A percentile compares a stretch with the other conserved stretches of the same genome.
These are phyloP conservation scores for Leucophenga montana DNA, from an alignment of 2,888 invertebrate genomes.

Conservation along the genomic window DNA sequence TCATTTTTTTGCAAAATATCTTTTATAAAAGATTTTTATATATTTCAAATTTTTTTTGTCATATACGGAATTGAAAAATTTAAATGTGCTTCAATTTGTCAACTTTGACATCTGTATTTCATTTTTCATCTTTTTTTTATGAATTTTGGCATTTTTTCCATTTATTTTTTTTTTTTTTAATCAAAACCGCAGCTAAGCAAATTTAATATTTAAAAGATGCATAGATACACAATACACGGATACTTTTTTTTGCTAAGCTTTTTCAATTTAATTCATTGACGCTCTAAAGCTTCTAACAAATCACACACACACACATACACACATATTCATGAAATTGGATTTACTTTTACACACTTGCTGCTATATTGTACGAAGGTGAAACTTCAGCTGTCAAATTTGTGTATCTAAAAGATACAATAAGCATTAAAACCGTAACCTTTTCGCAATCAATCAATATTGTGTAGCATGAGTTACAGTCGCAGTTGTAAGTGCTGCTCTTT, in stretches of 20 bases:
- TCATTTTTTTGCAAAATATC: not conserved
- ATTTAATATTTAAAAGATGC: not conserved
- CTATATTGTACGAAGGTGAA: not conserved
- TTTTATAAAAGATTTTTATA: not conserved
- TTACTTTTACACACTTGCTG: not conserved
- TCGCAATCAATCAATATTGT: too few species aligned
- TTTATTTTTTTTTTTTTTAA: conserved; percentile 38
- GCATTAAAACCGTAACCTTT: too few species aligned
- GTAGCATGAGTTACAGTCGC: too few species aligned
- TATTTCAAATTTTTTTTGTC: conserved; percentile 13
- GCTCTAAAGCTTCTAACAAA: conserved; percentile 51
- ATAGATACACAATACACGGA: conserved; percentile 16
- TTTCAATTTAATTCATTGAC: conserved; percentile 47
- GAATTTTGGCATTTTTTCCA: conserved; percentile 27
- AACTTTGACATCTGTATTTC: conserved; percentile 20
- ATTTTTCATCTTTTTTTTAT: not conserved
- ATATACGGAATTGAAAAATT: conserved; percentile 22
- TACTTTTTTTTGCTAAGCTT: conserved; percentile 50
- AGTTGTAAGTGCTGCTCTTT: too few species aligned
- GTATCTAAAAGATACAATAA: too few species aligned
- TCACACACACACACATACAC: conserved; percentile 34
- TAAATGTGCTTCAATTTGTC: conserved; percentile 14
- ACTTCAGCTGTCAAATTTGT: conserved; percentile 20
- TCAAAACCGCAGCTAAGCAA: conserved; percentile 23
- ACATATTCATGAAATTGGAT: conserved; percentile 3